Base-by-base conservation (phyloP, 2,797 vertebrate genomes). In the Euthynnus affinis region DNA sequence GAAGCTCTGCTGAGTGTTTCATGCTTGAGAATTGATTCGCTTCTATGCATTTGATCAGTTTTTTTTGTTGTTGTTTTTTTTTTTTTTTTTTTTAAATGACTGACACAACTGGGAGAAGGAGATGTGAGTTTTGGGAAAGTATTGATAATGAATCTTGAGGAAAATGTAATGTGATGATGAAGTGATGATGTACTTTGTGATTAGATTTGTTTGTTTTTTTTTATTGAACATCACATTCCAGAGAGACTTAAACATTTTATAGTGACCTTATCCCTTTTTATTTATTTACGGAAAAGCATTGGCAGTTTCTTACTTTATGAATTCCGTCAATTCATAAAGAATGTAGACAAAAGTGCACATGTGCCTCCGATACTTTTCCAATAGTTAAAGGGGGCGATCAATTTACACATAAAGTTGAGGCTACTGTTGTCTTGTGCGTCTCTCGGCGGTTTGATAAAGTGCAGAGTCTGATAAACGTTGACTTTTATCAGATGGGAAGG, bases 1-100 rank as follows among this genome's bases (percentile, higher is more conserved):
- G 63, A 58, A n/a, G 46, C 34, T 70, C 37, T 60, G 71, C 27
- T 57, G 51, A 68, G 60, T 52, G 22, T 73, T 70, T 83, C 55
- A 37, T 20, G 22, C 74, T 65, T n/a, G 25, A 57, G 62, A 71
- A 40, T 32, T 8, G 0, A 42, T 85, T 81, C 78, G 52, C 67
- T 68, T 85, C 78, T 88, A 74, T 89, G 87, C 85, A 84, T 87
- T 78, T 74, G 20, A 78, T 80, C 29, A 32, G 56, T 82, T 86
- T 48, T 76, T n/a, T n/a, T n/a, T n/a, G n/a, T n/a, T n/a, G n/a
- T n/a, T n/a, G 56, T 82, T 86, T 48, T 76, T n/a, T n/a, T n/a
- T n/a, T n/a, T n/a, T n/a, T n/a, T n/a, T n/a, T n/a, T n/a, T 65
- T 79, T 5, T 29, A 17, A 56, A 23, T 13, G 8, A 53, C 2